Evolutionary conservation across 1,140 invertebrate genomes (phyloP).

Genomic region (Drosophila sucinea): DNA sequence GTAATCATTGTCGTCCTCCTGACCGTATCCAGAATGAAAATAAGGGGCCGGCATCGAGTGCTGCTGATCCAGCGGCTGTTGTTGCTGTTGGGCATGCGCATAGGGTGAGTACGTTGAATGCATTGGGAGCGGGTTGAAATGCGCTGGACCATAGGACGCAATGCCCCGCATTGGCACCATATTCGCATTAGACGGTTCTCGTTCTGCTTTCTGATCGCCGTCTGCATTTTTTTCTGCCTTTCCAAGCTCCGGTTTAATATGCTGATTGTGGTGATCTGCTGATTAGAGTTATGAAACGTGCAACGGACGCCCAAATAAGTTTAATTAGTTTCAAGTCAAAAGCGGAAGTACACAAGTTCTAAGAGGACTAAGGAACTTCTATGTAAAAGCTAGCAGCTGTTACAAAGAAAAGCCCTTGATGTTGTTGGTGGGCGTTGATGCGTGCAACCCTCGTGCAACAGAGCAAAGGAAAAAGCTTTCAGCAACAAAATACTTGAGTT

Average conservation of each 20-base stretch:
- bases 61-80: slow-evolving; percentile 39
- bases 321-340: slow-evolving; percentile 74
- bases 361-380: slow-evolving; percentile 58
- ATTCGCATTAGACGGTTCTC: slow-evolving; percentile 85
- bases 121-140: slow-evolving; percentile 27
- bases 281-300: slow-evolving; percentile 51
- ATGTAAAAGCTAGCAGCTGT: slow-evolving; percentile 50
- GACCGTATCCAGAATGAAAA: slow-evolving; percentile 78
- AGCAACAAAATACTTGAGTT: slow-evolving; percentile 77
- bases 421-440: slow-evolving; percentile 81
- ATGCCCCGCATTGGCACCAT: slow-evolving; percentile 63
- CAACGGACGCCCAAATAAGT: slow-evolving; percentile 66
- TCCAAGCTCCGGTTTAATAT: slow-evolving; percentile 85
- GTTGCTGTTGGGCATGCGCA: slow-evolving; percentile 58
- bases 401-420: slow-evolving; percentile 73
- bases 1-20: slow-evolving; percentile 86
- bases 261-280: slow-evolving; percentile 66
- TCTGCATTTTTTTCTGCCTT: slow-evolving; percentile 84
- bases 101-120: slow-evolving; percentile 34
- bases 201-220: slow-evolving; percentile 85
- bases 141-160: slow-evolving; percentile 52
- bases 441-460: slow-evolving; percentile 70
- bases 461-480: slow-evolving; percentile 69
- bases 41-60: slow-evolving; percentile 34
- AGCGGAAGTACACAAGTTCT: slow-evolving; percentile 77